Evolutionary conservation across 1,140 invertebrate genomes (phyloP).

Genomic region (Drosophila sucinea): DNA sequence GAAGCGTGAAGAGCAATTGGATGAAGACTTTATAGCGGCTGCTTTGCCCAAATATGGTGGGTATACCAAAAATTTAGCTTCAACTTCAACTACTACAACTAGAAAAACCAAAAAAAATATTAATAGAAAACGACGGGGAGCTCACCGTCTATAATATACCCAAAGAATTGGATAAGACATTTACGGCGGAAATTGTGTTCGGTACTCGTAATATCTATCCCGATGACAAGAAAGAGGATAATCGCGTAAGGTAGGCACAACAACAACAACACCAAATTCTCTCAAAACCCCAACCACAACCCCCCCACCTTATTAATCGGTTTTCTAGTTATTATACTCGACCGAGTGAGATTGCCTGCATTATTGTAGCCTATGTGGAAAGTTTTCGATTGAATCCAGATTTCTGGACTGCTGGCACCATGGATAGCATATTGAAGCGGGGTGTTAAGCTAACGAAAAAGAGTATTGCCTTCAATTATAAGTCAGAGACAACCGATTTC

Average conservation of each 20-base stretch:
- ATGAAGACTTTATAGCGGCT: slow-evolving; percentile 61
- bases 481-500: slow-evolving; percentile 60
- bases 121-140: slow-evolving; percentile 60
- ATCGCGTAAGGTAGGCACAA: slow-evolving; percentile 28
- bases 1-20: slow-evolving; percentile 58
- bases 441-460: slow-evolving; percentile 62
- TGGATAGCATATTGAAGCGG: slow-evolving; percentile 69
- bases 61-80: slow-evolving; percentile 19
- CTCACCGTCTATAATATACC: slow-evolving; percentile 72
- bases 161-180: slow-evolving; percentile 68
- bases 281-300: too few species aligned
- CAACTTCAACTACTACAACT: slow-evolving; percentile 11
- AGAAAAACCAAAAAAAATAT: slow-evolving; percentile 13
- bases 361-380: slow-evolving; percentile 75
- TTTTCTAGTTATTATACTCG: slow-evolving; percentile 51
- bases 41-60: slow-evolving; percentile 67
- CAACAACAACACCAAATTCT: too few species aligned
- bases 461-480: slow-evolving; percentile 53
- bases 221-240: slow-evolving; percentile 38
- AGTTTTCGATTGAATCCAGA: slow-evolving; percentile 75
- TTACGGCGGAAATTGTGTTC: slow-evolving; percentile 72
- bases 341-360: slow-evolving; percentile 65
- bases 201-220: slow-evolving; percentile 67
- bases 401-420: slow-evolving; percentile 72
- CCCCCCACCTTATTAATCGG: not conserved